These are phyloP conservation scores for Caenorhabditis macrosperma DNA, from an alignment of 2,888 invertebrate genomes.

Conservation along the genomic window DNA sequence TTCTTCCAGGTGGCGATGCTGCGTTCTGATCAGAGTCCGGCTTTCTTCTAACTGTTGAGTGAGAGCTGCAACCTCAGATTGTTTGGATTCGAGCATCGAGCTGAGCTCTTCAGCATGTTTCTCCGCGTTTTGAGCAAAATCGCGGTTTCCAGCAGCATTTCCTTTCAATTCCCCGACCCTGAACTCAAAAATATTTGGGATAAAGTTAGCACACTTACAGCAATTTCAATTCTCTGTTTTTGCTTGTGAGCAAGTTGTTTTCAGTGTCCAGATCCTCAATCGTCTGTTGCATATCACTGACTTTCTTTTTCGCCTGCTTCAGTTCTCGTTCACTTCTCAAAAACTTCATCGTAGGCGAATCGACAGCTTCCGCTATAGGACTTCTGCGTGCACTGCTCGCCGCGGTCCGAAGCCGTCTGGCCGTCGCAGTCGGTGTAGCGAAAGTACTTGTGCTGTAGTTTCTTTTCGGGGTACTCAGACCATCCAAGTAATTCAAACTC, in stretches of 20 bases:
- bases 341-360: slow-evolving; percentile 52
- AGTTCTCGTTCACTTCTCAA: slow-evolving; percentile 42
- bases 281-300: slow-evolving; percentile 5
- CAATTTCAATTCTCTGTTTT: slow-evolving; percentile 26
- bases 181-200: neutral
- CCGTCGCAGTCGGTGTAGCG: slow-evolving; percentile 41
- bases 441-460: neutral
- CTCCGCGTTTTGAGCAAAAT: slow-evolving; percentile 13
- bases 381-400: slow-evolving; percentile 36
- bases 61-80: neutral
- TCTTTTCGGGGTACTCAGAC: slow-evolving; percentile 17
- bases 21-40: neutral
- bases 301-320: slow-evolving; percentile 24
- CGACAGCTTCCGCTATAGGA: slow-evolving; percentile 55
- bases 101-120: neutral
- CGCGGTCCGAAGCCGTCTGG: slow-evolving; percentile 23
- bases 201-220: slow-evolving; percentile 2
- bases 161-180: slow-evolving; percentile 13
- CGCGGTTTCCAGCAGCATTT: slow-evolving; percentile 8
- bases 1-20: slow-evolving; percentile 30
- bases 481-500: neutral
- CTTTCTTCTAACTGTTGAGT: slow-evolving; percentile 1
- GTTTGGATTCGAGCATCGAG: slow-evolving; percentile 1
- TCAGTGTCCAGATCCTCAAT: slow-evolving; percentile 26
- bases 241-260: neutral